Evolutionary conservation across 2,888 invertebrate species (phyloP).

Genomic region (Lasioglossum villosulum): DNA sequence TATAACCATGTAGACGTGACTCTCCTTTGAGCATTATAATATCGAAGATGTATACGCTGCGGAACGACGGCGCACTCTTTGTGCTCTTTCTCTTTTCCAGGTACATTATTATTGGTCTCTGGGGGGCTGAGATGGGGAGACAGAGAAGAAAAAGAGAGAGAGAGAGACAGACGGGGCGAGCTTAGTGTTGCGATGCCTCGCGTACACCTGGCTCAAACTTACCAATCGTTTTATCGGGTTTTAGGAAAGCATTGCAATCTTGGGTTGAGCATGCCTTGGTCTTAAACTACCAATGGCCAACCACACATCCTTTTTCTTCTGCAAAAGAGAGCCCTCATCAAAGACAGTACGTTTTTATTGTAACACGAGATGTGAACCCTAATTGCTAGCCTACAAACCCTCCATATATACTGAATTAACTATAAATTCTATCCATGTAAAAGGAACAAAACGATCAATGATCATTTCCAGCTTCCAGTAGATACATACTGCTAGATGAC

Average conservation of each 20-base stretch:
- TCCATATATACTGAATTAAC: slow-evolving; percentile 55
- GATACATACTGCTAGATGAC: slow-evolving; percentile 42
- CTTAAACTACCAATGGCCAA: slow-evolving; percentile 84
- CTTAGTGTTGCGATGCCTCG: slow-evolving; percentile 76
- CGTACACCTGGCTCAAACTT: slow-evolving; percentile 82
- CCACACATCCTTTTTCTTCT: slow-evolving; percentile 84
- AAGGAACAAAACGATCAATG: slow-evolving; percentile 58
- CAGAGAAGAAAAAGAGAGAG: slow-evolving; percentile 63
- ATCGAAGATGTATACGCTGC: slow-evolving; percentile 60
- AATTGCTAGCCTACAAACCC: slow-evolving; percentile 73
- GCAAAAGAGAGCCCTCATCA: slow-evolving; percentile 84
- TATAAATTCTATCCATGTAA: slow-evolving; percentile 43
- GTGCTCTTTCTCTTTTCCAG: slow-evolving; percentile 73
- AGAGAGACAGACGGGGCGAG: slow-evolving; percentile 75
- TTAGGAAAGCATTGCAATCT: slow-evolving; percentile 84
- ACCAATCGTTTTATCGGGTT: slow-evolving; percentile 83
- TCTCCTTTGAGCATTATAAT: slow-evolving; percentile 63
- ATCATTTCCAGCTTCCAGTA: slow-evolving; percentile 56
- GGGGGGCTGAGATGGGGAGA: slow-evolving; percentile 65
- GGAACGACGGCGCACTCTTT: slow-evolving; percentile 67
- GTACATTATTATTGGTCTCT: slow-evolving; percentile 65
- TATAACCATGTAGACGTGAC: slow-evolving; percentile 57
- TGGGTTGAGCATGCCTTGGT: slow-evolving; percentile 84
- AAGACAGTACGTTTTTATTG: slow-evolving; percentile 83
- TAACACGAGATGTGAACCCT: slow-evolving; percentile 81